Evolutionary conservation across 2,888 invertebrate genomes (phyloP).

Genomic region (Ethmia dodecea): DNA sequence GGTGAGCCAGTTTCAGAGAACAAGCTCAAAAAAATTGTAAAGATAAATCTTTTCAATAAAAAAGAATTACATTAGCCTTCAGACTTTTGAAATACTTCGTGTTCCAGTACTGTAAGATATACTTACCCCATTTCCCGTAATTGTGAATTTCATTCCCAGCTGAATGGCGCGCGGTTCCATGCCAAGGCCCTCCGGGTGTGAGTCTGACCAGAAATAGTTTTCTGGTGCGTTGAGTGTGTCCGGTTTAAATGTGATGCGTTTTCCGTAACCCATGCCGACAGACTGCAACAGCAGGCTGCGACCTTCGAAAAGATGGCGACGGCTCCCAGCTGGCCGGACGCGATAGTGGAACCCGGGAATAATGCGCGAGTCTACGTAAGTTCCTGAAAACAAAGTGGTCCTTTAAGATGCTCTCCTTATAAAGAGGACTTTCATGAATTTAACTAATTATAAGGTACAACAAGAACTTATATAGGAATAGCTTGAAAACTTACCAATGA

Average conservation of each 20-base stretch:
- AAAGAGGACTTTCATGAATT: neutral
- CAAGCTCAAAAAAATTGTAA: no score
- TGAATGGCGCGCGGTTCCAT: slow-evolving; percentile 82
- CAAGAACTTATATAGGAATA: neutral
- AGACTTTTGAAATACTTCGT: no score
- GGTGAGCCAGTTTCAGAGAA: slow-evolving; percentile 19
- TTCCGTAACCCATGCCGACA: slow-evolving; percentile 87
- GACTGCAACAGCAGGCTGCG: slow-evolving; percentile 79
- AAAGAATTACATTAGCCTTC: no score
- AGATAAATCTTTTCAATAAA: no score
- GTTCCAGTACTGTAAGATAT: no score
- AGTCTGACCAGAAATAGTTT: slow-evolving; percentile 88
- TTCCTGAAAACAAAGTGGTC: slow-evolving; percentile 61
- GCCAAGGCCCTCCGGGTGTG: slow-evolving; percentile 83
- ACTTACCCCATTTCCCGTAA: slow-evolving; percentile 78
- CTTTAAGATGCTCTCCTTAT: neutral
- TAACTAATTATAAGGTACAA: neutral
- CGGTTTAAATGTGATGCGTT: slow-evolving; percentile 84
- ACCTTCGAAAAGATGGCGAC: slow-evolving; percentile 81
- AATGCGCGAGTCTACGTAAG: slow-evolving; percentile 84
- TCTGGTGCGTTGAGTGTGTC: slow-evolving; percentile 77
- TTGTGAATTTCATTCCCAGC: slow-evolving; percentile 81
- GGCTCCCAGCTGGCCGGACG: slow-evolving; percentile 81
- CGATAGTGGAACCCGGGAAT: slow-evolving; percentile 85
- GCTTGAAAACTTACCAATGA: slow-evolving; percentile 77